Evolutionary conservation across 2,888 invertebrate genomes (phyloP).

Genomic region (Amaurobius ferox): DNA sequence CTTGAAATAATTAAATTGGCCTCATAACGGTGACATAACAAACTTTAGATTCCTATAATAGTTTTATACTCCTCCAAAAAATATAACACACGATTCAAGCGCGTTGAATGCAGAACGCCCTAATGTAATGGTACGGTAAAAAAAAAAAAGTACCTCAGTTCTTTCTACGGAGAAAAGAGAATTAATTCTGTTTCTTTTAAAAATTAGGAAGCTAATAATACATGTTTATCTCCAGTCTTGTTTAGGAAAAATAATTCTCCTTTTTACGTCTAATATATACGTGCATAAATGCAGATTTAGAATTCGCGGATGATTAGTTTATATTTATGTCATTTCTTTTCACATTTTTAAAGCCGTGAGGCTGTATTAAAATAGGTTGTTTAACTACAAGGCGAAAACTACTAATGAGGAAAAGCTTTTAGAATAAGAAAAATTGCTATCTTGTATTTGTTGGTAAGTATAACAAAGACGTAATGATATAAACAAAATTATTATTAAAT

Average conservation of each 20-base stretch:
- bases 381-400: too few species aligned
- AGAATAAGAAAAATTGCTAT: too few species aligned
- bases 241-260: neutral
- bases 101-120: neutral
- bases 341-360: neutral
- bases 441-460: too few species aligned
- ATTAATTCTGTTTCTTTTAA: neutral
- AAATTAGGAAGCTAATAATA: conserved; percentile 1
- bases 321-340: too few species aligned
- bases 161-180: neutral
- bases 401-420: too few species aligned
- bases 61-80: neutral
- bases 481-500: too few species aligned
- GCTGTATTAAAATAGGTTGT: neutral
- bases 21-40: neutral
- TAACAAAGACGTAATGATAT: too few species aligned
- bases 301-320: too few species aligned
- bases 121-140: neutral
- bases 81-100: neutral
- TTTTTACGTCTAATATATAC: neutral
- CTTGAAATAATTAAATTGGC: neutral
- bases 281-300: too few species aligned
- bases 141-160: neutral
- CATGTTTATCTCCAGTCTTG: neutral
- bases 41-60: neutral